Evolutionary conservation across 2,888 invertebrate genomes (phyloP), one percentile per base, ranked within the genome.

Genomic region (Tetramorium bicarinatum): DNA sequence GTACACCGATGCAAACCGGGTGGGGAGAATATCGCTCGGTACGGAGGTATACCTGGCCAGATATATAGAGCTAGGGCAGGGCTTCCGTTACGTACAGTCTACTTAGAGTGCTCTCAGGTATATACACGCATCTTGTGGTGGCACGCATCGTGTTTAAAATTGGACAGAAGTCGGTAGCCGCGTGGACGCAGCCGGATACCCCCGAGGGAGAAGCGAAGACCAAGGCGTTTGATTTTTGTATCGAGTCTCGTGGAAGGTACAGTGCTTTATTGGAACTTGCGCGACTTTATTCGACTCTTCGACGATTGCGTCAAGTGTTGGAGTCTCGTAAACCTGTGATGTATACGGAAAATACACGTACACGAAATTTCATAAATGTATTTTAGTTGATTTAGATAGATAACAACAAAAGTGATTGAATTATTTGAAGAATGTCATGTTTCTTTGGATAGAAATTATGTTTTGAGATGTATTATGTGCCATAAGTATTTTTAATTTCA

Each of bases 51-150:
- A 94, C 93, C 93, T 94, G 94, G 94, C 94, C 94, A 95, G 95
- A 94, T 95, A 95, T 95, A 95, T 95, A 95, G 95, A 95, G 95
- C 95, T 95, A 94, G 94, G 94, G 94, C 95, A 94, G 93, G 94
- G 93, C 94, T 94, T 94, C 94, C 94, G 94, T 94, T 94, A 94
- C 94, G 93, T 94, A 95, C 95, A 95, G 95, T 95, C 94, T 92
- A 92, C 94, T 93, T 94, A 94, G 93, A 94, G 95, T 95, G 94
- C 92, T 94, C 94, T 91, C 86, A 88, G 91, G 87, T 85, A 87
- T 81, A 88, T 81, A 88, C 91, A 93, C 93, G 92, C 93, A 93
- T 93, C 93, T 93, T 87, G 90, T 90, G 88, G 87, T 82, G 87
- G 85, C 83, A 88, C 76, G 87, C 89, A 85, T 80, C 76, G 64